These are phyloP conservation scores for Apostichopus leukothele DNA, from an alignment of 53 echinoderm and acorn worm genomes.

Conservation along the genomic window DNA sequence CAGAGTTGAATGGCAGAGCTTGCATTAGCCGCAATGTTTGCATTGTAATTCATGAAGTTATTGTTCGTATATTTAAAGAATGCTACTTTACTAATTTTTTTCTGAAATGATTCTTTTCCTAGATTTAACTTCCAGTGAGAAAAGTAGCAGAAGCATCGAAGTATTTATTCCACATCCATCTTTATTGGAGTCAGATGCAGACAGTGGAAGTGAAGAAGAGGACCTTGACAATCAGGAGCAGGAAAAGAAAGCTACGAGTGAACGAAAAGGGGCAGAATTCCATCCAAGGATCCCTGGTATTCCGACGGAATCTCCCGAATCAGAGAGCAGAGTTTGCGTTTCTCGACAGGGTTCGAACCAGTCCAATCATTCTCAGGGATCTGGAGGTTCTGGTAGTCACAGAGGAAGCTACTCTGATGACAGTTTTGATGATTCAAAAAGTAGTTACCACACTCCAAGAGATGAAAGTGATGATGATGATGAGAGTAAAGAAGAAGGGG, in stretches of 20 bases:
- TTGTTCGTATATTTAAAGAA: too few species aligned
- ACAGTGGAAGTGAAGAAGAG: conserved; percentile 22
- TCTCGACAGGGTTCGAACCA: neutral
- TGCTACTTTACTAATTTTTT: too few species aligned
- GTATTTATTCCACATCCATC: conserved; percentile 69
- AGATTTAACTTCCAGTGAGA: conserved; percentile 76
- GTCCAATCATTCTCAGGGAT: conserved; percentile 8
- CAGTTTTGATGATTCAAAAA: conserved; percentile 11
- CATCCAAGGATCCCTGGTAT: conserved; percentile 59
- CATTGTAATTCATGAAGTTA: too few species aligned
- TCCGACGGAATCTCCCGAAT: conserved; percentile 26
- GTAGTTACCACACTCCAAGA: conserved; percentile 17
- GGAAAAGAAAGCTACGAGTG: neutral
- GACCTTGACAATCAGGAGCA: conserved; percentile 52
- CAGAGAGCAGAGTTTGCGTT: neutral
- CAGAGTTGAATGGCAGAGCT: too few species aligned
- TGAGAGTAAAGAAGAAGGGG: too few species aligned
- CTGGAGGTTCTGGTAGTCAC: neutral
- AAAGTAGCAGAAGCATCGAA: conserved; percentile 73
- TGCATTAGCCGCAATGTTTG: too few species aligned
- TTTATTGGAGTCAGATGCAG: conserved; percentile 22
- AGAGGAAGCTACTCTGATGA: conserved; percentile 12
- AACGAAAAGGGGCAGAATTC: conserved; percentile 36
- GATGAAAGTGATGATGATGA: neutral
- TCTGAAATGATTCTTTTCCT: neutral